These are phyloP conservation scores for Rhinophrynus dorsalis DNA, from an alignment of 2,797 vertebrate genomes.

Conservation along the genomic window DNA sequence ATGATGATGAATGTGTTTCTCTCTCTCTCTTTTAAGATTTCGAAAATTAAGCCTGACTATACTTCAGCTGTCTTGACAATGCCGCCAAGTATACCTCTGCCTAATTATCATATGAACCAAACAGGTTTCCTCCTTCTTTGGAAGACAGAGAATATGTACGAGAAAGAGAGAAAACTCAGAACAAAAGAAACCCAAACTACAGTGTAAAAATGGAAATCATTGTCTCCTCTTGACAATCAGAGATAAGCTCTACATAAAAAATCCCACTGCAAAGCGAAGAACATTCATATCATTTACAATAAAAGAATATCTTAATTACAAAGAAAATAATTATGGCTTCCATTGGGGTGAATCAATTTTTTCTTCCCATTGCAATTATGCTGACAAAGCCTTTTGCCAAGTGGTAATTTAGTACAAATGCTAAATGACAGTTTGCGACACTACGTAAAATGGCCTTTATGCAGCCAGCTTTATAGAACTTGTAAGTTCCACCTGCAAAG, in stretches of 20 bases:
- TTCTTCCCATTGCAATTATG: slow-evolving; percentile 45
- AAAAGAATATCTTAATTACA: slow-evolving; percentile 51
- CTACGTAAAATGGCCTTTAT: slow-evolving; percentile 36
- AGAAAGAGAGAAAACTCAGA: slow-evolving; percentile 31
- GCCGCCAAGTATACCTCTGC: slow-evolving; percentile 7
- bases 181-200: slow-evolving; percentile 44
- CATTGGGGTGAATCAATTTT: slow-evolving; percentile 43
- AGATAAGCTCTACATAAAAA: slow-evolving; percentile 46
- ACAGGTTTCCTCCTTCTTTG: slow-evolving; percentile 28
- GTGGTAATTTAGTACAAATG: slow-evolving; percentile 46
- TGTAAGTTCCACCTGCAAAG: slow-evolving; percentile 38
- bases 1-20: not conserved
- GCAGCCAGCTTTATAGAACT: slow-evolving; percentile 11
- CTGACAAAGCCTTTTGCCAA: slow-evolving; percentile 48
- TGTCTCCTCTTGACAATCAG: slow-evolving; percentile 48
- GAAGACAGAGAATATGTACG: slow-evolving; percentile 31
- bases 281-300: slow-evolving; percentile 47
- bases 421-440: slow-evolving; percentile 40
- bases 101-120: slow-evolving; percentile 18
- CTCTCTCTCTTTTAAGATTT: too few species aligned
- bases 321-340: slow-evolving; percentile 51
- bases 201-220: slow-evolving; percentile 49
- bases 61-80: slow-evolving; percentile 27
- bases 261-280: slow-evolving; percentile 17
- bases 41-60: not conserved